Evolutionary conservation across 2,888 invertebrate genomes (phyloP).

Genomic region (Antitype chi): DNA sequence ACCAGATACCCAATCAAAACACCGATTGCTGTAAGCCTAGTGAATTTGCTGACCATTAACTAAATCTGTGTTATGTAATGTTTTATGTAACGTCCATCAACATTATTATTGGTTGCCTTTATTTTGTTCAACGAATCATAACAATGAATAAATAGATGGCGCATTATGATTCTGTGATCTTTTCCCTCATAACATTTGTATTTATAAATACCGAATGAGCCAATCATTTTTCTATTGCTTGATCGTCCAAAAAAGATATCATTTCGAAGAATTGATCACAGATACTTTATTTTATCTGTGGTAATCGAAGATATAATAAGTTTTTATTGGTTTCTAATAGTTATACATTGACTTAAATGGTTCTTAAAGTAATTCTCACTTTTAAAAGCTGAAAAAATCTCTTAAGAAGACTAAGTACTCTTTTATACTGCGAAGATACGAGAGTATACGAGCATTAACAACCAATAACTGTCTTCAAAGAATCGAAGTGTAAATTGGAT

Average conservation of each 20-base stretch:
- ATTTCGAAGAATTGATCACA: neutral
- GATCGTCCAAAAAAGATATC: neutral
- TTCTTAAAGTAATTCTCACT: neutral
- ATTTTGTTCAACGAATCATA: neutral
- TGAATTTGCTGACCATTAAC: neutral
- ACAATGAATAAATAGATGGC: neutral
- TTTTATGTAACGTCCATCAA: neutral
- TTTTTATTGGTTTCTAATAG: neutral
- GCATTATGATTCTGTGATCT: neutral
- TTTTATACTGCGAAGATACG: neutral
- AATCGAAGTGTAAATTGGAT: neutral
- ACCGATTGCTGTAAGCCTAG: neutral
- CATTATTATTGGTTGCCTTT: neutral
- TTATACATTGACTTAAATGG: neutral
- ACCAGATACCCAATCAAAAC: neutral
- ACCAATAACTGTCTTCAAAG: slow-evolving; percentile 3
- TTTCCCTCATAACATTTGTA: neutral
- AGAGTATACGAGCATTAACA: neutral
- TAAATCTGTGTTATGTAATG: neutral
- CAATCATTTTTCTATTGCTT: neutral
- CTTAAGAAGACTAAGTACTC: neutral
- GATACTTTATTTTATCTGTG: too few relatives aligned
- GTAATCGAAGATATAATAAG: neutral
- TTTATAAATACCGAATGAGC: slow-evolving; percentile 10
- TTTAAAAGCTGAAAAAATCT: neutral